Evolutionary conservation across 92 coral and sea anemone genomes (phyloP), one percentile per base, ranked within the genome.

Genomic region (Palythoa caribaeorum): DNA sequence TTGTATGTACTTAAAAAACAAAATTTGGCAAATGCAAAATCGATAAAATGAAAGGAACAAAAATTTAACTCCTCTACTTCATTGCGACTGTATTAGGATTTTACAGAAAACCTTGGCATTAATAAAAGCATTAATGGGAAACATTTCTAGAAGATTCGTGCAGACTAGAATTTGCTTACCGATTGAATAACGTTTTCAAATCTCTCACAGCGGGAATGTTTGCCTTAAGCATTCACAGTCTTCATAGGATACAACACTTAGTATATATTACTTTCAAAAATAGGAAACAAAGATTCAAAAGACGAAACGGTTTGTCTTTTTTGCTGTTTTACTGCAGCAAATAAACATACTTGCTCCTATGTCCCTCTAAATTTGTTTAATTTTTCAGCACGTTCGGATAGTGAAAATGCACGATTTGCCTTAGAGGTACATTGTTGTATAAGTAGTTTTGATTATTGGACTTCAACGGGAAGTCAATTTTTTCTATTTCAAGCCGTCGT

Each of bases 221-320:
- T n/a, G 71, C 84, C 84, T 39, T 69, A 17, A 62, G 73, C 84
- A 16, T 79, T 79, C 19, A 79, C 71, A 73, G 35, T 28, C 20
- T 21, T 35, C 70, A 7, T 79, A 39, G 14, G 15, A 9, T 38
- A 57, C 44, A n/a, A 59, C 28, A 28, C 28, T 28, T 39, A 7
- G 9, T 6, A 5, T 59, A 57, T 3, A 37, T 40, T 57, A 38
- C 37, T 12, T 60, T 38, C 39, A 47, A 79, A 59, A 40, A 44
- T 5, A 7, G 17, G 20, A 79, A 79, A 20, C 69, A 60, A 65
- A 79, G 36, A 59, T 6, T 79, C 72, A 79, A 19, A 48, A 60
- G 51, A 37, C 16, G 52, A 38, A 40, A 57, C 19, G 36, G 15
- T 12, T 79, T 21, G n/a, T 10, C 28, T 54, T 38, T 57, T 13